Base-by-base conservation (phyloP, 2,797 vertebrate species). In the Cossypha dichroa region DNA sequence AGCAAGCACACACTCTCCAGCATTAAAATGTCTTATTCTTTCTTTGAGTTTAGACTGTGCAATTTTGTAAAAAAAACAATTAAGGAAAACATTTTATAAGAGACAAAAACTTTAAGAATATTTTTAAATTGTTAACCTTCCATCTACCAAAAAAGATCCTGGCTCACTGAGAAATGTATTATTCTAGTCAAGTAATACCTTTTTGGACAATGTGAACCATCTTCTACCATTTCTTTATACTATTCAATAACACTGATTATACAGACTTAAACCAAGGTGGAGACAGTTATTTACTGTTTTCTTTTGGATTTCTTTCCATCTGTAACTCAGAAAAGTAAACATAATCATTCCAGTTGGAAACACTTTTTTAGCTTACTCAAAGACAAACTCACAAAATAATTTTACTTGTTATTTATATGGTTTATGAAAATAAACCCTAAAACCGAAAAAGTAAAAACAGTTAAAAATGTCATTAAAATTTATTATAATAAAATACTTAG, bases 331-430 rank as follows among this genome's bases (percentile, higher is more conserved):
- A 96, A 96, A 86, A 97, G 97, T 95, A 96, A 97, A 94, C 55
- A 76, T 96, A 97, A 96, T 97, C 94, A 91, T 97, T 98, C 77
- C 83, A 97, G 66, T 62, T 96, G 87, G 85, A 97, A 98, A 91
- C 45, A 89, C 45, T 93, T 96, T 96, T 85, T 95, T 46, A 68
- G 46, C 60, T 95, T 88, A 94, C 93, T 95, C 91, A 97, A 97
- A 92, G 94, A 97, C 94, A 96, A 95, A 46, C 29, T 97, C 87
- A 96, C 73, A 96, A 96, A 97, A 93, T 93, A 85, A 96, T 95
- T 97, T 97, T 95, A 92, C 77, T 68, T 96, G 52, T 67, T 97
- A 94, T 94, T 97, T 85, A 87, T 79, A 79, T n/a, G 34, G 3
- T 89, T 92, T 93, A 70, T n/a, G 60, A 85, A 96, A 16, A 26